Base-by-base conservation (phyloP, 2,797 vertebrate genomes). In the Limnodromus scolopaceus region DNA sequence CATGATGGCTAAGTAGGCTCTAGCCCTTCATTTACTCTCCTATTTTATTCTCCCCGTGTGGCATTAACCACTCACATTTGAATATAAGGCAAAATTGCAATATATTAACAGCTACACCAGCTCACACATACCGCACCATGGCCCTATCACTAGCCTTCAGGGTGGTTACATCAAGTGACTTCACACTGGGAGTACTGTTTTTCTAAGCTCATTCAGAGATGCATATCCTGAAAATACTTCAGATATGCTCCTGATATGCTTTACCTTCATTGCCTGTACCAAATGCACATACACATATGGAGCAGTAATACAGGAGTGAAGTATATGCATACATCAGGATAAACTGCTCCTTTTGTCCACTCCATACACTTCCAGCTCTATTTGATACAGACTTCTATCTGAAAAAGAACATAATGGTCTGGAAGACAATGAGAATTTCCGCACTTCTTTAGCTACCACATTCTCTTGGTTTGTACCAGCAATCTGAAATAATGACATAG, bases 101-200 rank as follows among this genome's bases (percentile, higher is more conserved):
- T 4, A 20, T 0, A 4, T 22, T 48, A 55, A 11, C 60, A 7
- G 13, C 45, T 30, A 11, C 20, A 11, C 4, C 32, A 79, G 48
- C n/a, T 38, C 38, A n/a, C 1, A 4, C 9, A 2, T 1, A 3
- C 25, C 11, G 11, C 18, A 14, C 34, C 1, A 0, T 2, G 36
- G 39, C 6, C 39, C 14, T 1, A 2, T 0, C 45, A 2, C 5
- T 10, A 55, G 36, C 25, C 63, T 16, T 13, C 17, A 11, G 34
- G 14, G 32, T 19, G 9, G 23, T 72, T 25, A 84, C 41, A 80
- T 2, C 2, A 4, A 55, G 41, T 16, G 49, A 27, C 28, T 24
- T 65, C 43, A 41, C 43, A 4, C 16, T 2, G 8, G 36, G 9
- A 68, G 7, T 8, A 43, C n/a, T 34, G 71, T 27, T 41, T 55